phyloP scores from a whole-genome alignment of 2,888 invertebrate genomes.

The Melitaea athalia region DNA sequence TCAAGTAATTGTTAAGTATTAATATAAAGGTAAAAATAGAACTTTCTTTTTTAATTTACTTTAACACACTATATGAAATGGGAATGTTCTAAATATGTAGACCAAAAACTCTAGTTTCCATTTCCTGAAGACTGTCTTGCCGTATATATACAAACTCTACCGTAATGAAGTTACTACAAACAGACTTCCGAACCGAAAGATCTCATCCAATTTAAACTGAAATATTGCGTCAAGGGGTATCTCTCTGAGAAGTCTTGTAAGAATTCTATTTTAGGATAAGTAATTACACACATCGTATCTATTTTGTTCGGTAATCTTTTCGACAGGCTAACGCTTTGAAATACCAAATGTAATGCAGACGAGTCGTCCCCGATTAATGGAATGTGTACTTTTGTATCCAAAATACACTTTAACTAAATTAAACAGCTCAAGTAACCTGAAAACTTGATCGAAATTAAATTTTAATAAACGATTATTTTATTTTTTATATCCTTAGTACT shows the following conservation, averaged over 20 bases:
- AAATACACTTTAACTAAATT: neutral
- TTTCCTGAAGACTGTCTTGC: conserved; percentile 6
- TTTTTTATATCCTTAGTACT: no score
- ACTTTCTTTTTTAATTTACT: neutral
- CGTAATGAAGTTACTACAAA: conserved; percentile 44
- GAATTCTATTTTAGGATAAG: conserved; percentile 40
- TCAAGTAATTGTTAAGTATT: neutral
- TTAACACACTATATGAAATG: neutral
- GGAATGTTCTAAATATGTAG: conserved; percentile 2
- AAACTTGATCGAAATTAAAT: neutral
- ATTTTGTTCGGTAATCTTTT: conserved; percentile 33
- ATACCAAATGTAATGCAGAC: conserved; percentile 21
- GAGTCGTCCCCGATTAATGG: conserved; percentile 14
- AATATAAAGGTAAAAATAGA: neutral
- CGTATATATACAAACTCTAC: conserved; percentile 9
- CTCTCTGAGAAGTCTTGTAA: conserved; percentile 31
- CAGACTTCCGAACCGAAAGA: conserved; percentile 51
- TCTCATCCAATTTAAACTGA: conserved; percentile 54
- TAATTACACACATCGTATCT: conserved; percentile 40
- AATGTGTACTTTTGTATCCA: conserved; percentile 1
- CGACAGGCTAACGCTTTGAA: conserved; percentile 22
- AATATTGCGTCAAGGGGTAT: conserved; percentile 41
- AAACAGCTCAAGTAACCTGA: neutral
- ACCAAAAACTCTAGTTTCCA: conserved; percentile 3
- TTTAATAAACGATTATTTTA: no score